Conservation (phyloP, 1,140 invertebrate genomes). For the Drosophila kanapiae region DNA sequence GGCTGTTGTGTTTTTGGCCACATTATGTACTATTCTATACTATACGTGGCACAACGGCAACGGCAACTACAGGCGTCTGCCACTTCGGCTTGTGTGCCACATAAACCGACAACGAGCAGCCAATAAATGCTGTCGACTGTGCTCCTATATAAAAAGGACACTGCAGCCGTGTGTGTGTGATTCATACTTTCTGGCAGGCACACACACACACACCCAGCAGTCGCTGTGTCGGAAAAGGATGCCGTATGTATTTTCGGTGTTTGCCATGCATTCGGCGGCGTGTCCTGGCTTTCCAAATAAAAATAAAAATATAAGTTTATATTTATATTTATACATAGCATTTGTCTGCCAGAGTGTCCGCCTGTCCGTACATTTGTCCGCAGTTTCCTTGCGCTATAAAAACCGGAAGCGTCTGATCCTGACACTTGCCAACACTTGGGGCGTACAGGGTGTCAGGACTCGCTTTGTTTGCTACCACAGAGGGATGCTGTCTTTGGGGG, state of each 20-base stretch:
- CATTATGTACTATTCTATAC: slow-evolving; percentile 63
- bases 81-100: slow-evolving; percentile 81
- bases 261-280: slow-evolving; percentile 48
- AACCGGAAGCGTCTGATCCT: slow-evolving; percentile 78
- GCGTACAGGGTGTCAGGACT: slow-evolving; percentile 63
- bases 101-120: slow-evolving; percentile 83
- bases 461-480: slow-evolving; percentile 16
- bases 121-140: slow-evolving; percentile 78
- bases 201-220: slow-evolving; percentile 21
- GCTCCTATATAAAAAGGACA: slow-evolving; percentile 69
- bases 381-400: slow-evolving; percentile 56
- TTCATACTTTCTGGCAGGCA: slow-evolving; percentile 47
- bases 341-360: slow-evolving; percentile 55
- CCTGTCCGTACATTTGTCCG: slow-evolving; percentile 27
- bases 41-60: slow-evolving; percentile 10
- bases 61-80: slow-evolving; percentile 46
- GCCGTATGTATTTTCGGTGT: slow-evolving; percentile 57
- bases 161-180: slow-evolving; percentile 70
- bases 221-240: slow-evolving; percentile 50
- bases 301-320: slow-evolving; percentile 82
- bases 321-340: slow-evolving; percentile 82
- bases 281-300: slow-evolving; percentile 53
- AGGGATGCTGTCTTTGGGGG: slow-evolving; percentile 52
- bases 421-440: slow-evolving; percentile 82
- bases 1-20: slow-evolving; percentile 58